Conservation (phyloP, 2,888 invertebrate species). For the Acrobasis suavella region DNA sequence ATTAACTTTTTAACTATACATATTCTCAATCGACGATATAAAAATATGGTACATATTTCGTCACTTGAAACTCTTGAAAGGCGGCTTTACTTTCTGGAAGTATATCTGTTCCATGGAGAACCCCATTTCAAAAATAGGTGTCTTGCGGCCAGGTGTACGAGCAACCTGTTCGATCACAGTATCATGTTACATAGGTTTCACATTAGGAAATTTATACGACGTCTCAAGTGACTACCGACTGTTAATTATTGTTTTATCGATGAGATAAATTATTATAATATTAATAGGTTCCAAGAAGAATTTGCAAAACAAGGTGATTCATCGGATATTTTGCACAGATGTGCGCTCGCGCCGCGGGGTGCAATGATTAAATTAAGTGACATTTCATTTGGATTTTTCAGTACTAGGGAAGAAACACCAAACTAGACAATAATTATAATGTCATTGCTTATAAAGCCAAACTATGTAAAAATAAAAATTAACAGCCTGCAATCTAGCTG, state of each 20-base stretch:
- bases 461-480: not conserved
- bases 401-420: slow-evolving; percentile 37
- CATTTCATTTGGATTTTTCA: slow-evolving; percentile 74
- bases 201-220: slow-evolving; percentile 81
- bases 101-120: too few species aligned
- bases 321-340: slow-evolving; percentile 65
- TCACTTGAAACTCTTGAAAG: too few species aligned
- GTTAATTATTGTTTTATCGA: slow-evolving; percentile 79
- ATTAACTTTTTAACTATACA: too few species aligned
- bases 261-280: slow-evolving; percentile 75
- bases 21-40: too few species aligned
- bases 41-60: too few species aligned
- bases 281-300: slow-evolving; percentile 73
- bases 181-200: slow-evolving; percentile 79
- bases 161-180: slow-evolving; percentile 66
- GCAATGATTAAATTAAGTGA: slow-evolving; percentile 75
- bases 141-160: slow-evolving; percentile 60
- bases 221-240: slow-evolving; percentile 76
- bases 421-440: not conserved
- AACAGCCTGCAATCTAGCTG: too few species aligned
- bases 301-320: slow-evolving; percentile 80
- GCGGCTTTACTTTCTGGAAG: too few species aligned
- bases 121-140: too few species aligned
- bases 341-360: slow-evolving; percentile 62
- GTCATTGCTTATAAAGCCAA: not conserved